Evolutionary conservation across 2,888 invertebrate genomes (phyloP), one percentile per base, ranked within the genome.

Genomic region (Lasius platythorax): DNA sequence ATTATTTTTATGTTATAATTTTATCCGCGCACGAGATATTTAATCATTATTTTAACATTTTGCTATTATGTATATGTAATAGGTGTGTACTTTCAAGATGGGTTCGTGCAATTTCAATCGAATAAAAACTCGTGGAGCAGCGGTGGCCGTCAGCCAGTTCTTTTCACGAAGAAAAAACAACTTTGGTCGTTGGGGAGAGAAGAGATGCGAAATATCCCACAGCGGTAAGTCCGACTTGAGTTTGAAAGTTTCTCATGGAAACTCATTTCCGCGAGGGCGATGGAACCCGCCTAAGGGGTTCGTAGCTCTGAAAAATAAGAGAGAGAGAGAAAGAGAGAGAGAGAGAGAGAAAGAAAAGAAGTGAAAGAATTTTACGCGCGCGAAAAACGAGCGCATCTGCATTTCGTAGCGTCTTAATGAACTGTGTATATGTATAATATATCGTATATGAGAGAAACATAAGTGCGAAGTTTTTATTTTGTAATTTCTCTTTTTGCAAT

Each of bases 241-340:
- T 74, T 81, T 46, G 50, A 75, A 76, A 81, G 61, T 81, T 82
- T 79, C 58, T 63, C 64, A n/a, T 63, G 50, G 43, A 82, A 81
- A 82, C 58, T 79, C 64, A 82, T 82, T 82, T 82, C 64, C 50
- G n/a, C 30, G 30, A 64, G 50, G 50, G 28, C 37, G 82, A 76
- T 79, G 18, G 58, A 23, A 43, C 53, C n/a, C n/a, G 63, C 30
- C 64, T 30, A 33, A 33, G 61, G 43, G 46, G 33, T 76, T 50
- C 46, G 76, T 9, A 30, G 67, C 6, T 23, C 23, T 23, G 18
- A 23, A 76, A 76, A 68, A 68, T 50, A 50, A 28, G 50, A 50
- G 67, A n/a, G 1, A 40, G 9, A 37, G 5, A 46, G 18, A 76
- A 23, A 40, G 18, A 50, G 6, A 28, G 18, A 46, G 50, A 46